phyloP scores from a whole-genome alignment of 2,113 vertebrate genomes.

The Candoia aspera region DNA sequence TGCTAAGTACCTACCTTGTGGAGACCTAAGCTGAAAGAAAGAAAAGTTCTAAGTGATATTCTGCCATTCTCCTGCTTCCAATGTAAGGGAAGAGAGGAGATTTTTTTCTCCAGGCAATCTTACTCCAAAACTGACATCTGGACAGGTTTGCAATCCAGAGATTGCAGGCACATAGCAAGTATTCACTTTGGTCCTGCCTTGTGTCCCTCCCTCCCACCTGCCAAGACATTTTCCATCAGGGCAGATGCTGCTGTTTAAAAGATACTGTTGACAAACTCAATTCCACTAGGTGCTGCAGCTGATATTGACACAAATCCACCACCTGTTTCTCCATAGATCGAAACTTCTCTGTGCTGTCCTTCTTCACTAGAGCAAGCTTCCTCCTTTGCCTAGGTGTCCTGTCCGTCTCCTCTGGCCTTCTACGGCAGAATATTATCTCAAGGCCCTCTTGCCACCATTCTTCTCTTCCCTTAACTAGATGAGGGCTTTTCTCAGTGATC shows the following conservation, averaged over 20 bases:
- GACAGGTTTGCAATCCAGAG: slow-evolving; percentile 50
- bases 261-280: slow-evolving; percentile 52
- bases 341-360: slow-evolving; percentile 54
- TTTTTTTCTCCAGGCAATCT: slow-evolving; percentile 59
- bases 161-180: slow-evolving; percentile 34
- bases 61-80: slow-evolving; percentile 64
- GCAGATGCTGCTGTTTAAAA: slow-evolving; percentile 57
- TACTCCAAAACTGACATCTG: slow-evolving; percentile 57
- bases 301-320: slow-evolving; percentile 62
- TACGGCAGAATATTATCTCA: slow-evolving; percentile 42
- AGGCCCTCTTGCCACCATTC: slow-evolving; percentile 54
- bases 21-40: slow-evolving; percentile 68
- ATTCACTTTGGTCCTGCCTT: slow-evolving; percentile 47
- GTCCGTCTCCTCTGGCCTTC: slow-evolving; percentile 59
- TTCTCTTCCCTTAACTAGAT: slow-evolving; percentile 68
- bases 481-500: slow-evolving; percentile 47
- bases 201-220: slow-evolving; percentile 57
- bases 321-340: slow-evolving; percentile 58
- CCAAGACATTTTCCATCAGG: slow-evolving; percentile 61
- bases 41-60: slow-evolving; percentile 62
- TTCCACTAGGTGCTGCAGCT: slow-evolving; percentile 48
- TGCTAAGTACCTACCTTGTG: slow-evolving; percentile 73
- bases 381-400: slow-evolving; percentile 56
- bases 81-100: slow-evolving; percentile 57
- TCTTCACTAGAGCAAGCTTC: slow-evolving; percentile 44